These are phyloP conservation scores for Epicauta chinensis DNA, from an alignment of 1,140 invertebrate species.

Conservation along the genomic window DNA sequence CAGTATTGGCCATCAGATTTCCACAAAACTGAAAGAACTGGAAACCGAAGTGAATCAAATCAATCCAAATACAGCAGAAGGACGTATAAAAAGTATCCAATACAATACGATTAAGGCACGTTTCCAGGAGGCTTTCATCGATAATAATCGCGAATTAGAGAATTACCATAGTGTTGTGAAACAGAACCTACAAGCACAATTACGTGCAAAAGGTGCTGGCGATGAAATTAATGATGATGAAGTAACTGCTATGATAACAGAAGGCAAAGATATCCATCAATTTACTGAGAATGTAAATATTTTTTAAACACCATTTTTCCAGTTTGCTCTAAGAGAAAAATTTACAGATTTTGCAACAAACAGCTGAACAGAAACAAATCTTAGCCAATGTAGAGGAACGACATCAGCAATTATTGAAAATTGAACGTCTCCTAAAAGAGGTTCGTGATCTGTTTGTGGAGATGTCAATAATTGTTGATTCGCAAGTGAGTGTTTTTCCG, in stretches of 20 bases:
- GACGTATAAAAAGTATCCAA: constrained; percentile 33
- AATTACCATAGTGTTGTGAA: constrained; percentile 25
- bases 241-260: constrained; percentile 23
- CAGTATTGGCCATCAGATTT: constrained; percentile 23
- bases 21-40: constrained; percentile 28
- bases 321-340: too few species aligned
- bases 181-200: constrained; percentile 23
- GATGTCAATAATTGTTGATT: constrained; percentile 67
- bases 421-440: constrained; percentile 75
- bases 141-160: constrained; percentile 26
- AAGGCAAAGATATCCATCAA: constrained; percentile 29
- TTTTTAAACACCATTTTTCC: not conserved
- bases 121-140: constrained; percentile 26
- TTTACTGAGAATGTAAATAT: constrained; percentile 36
- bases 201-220: constrained; percentile 26
- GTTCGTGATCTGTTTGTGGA: constrained; percentile 79
- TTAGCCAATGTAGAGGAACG: constrained; percentile 77
- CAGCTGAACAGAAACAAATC: constrained; percentile 69
- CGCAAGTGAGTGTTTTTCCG: constrained; percentile 55
- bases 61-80: constrained; percentile 21
- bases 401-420: constrained; percentile 74
- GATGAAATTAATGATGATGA: constrained; percentile 23
- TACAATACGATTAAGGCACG: constrained; percentile 29
- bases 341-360: constrained; percentile 71
- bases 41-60: constrained; percentile 24